Evolutionary conservation across 1,140 invertebrate species (phyloP).

Genomic region (Drosophila equinoxialis): DNA sequence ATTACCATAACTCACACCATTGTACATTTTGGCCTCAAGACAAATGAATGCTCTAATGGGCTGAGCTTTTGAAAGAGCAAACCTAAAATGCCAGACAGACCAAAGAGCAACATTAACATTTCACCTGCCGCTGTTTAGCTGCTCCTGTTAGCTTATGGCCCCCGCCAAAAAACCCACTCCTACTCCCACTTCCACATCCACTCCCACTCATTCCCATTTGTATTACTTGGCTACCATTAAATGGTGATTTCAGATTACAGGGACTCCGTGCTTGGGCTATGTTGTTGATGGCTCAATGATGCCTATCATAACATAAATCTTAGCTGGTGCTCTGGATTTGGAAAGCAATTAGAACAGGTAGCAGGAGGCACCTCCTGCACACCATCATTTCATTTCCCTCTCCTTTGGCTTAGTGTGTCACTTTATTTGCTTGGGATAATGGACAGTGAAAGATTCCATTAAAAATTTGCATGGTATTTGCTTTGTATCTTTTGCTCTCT

Average conservation of each 20-base stretch:
- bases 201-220: not conserved
- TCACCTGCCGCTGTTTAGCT: conserved; percentile 18
- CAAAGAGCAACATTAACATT: conserved; percentile 55
- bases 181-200: conserved; percentile 2
- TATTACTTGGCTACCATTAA: conserved; percentile 44
- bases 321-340: conserved; percentile 55
- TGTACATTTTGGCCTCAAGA: conserved; percentile 19
- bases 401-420: conserved; percentile 51
- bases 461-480: conserved; percentile 60
- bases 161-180: not conserved
- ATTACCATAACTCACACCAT: conserved; percentile 48
- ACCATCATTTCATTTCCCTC: not conserved
- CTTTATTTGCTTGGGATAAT: conserved; percentile 69
- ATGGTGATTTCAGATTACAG: conserved; percentile 69
- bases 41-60: conserved; percentile 69
- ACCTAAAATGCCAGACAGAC: conserved; percentile 38
- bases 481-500: not conserved
- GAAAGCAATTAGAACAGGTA: conserved; percentile 70
- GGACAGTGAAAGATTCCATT: conserved; percentile 55
- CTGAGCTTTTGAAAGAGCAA: conserved; percentile 34
- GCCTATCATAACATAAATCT: conserved; percentile 79
- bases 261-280: conserved; percentile 43
- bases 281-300: conserved; percentile 64
- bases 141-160: conserved; percentile 32
- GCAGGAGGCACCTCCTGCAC: conserved; percentile 14